Base-by-base conservation (phyloP, 2,797 vertebrate genomes). In the Takifugu rubripes region DNA sequence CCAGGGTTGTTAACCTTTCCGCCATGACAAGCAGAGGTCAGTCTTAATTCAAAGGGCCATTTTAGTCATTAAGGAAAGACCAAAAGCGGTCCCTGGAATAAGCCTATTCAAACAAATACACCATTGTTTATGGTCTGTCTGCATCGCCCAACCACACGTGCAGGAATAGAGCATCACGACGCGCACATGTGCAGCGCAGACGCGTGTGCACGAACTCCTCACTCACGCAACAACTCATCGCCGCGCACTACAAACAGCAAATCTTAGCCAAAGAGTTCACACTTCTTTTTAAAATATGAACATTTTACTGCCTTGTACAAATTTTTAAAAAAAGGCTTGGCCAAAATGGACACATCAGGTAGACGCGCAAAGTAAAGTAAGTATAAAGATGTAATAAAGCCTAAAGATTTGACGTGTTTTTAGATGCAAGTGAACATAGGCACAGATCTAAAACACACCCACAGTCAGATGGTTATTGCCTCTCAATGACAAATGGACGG, bases 1-100 rank as follows among this genome's bases (percentile, higher is more conserved):
- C 75, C 59, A 21, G 47, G 70, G 71, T 56, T 66, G 73, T 81
- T 83, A 84, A 86, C 80, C 81, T 82, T 74, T 77, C 46, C 21
- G 12, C 52, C 61, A 59, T 66, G 69, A 82, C 49, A 62, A 68
- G 71, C n/a, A 53, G 60, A 70, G 83, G 78, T 84, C 81, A 83
- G 12, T 45, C 68, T 77, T 72, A 62, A 73, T 78, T 55, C 72
- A 77, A 79, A 78, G 68, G 68, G 63, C 61, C 68, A 57, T 69
- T 83, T 78, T 55, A 71, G 58, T 66, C 62, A 66, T 73, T 83
- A 75, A 77, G 56, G 46, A 49, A 58, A 77, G 75, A 68, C 70
- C 67, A 65, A n/a, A 66, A 47, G 71, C 3, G 1, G 43, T 43
- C 54, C 56, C 66, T 63, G 45, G 69, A 84, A 80, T 58, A 77